These are phyloP conservation scores for Sinocyclocheilus anophthalmus DNA, from an alignment of 2,113 vertebrate genomes.

Conservation along the genomic window DNA sequence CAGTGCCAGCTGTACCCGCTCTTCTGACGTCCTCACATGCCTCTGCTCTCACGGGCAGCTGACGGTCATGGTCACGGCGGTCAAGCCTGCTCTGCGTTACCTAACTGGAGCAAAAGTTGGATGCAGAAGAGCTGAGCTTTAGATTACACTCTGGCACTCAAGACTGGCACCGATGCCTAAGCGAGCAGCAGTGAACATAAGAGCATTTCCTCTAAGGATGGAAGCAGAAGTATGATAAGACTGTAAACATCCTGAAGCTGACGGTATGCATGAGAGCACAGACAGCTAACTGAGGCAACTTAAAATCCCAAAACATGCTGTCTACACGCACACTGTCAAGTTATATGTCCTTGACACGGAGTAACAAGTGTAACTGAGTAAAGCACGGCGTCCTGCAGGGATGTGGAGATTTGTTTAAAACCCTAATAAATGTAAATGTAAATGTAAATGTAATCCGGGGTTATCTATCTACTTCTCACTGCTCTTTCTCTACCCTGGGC, in stretches of 20 bases:
- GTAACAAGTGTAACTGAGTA: background rate
- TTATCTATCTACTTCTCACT: background rate
- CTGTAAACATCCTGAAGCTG: slow-evolving; percentile 22
- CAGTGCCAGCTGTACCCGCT: slow-evolving; percentile 57
- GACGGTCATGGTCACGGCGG: slow-evolving; percentile 17
- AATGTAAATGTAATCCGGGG: background rate
- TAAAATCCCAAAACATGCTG: background rate
- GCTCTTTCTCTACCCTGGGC: background rate
- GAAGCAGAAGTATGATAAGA: slow-evolving; percentile 4
- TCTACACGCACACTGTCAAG: background rate
- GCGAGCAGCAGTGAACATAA: slow-evolving; percentile 26
- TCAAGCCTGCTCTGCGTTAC: background rate
- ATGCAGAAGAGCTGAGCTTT: background rate
- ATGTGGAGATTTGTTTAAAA: slow-evolving; percentile 23
- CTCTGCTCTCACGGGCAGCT: slow-evolving; percentile 6
- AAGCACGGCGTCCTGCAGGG: background rate
- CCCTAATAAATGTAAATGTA: no score
- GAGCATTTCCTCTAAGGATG: slow-evolving; percentile 29
- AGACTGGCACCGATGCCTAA: background rate
- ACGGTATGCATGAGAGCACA: slow-evolving; percentile 26
- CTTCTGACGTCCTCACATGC: slow-evolving; percentile 50
- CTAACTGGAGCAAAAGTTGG: background rate
- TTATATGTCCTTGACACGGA: background rate
- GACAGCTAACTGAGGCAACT: slow-evolving; percentile 32
- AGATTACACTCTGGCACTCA: background rate